phyloP scores from a whole-genome alignment of 92 coral and sea anemone genomes.

The Porites evermanni region DNA sequence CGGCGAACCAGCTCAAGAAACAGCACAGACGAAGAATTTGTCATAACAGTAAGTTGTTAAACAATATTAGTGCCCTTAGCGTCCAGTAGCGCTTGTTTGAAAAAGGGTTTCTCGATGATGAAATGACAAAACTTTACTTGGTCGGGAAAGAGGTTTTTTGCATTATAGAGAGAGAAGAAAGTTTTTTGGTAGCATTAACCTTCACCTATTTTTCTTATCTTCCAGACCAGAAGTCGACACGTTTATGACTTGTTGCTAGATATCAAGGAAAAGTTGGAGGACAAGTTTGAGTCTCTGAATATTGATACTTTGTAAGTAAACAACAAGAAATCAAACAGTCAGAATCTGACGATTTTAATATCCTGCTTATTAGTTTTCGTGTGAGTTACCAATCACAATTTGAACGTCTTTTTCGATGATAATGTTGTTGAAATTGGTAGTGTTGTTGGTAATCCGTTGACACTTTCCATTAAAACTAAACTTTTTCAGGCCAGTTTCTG shows the following conservation, averaged over 20 bases:
- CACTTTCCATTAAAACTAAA: too few relatives aligned
- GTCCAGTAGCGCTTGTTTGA: background rate
- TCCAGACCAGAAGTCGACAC: constrained; percentile 80
- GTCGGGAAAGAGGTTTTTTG: background rate
- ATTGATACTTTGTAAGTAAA: constrained; percentile 37
- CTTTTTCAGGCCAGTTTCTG: too few relatives aligned
- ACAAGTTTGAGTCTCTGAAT: constrained; percentile 42
- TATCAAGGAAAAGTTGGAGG: constrained; percentile 76
- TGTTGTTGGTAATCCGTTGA: too few relatives aligned
- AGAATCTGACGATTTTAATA: too few relatives aligned
- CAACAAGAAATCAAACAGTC: too few relatives aligned
- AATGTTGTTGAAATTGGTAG: too few relatives aligned
- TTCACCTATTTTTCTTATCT: background rate
- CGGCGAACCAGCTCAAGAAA: constrained; percentile 68
- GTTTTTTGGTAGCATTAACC: background rate
- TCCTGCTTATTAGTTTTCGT: too few relatives aligned
- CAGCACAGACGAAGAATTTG: constrained; percentile 53
- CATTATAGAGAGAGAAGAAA: background rate
- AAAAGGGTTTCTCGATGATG: background rate
- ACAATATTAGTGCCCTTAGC: background rate
- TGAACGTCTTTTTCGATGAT: too few relatives aligned
- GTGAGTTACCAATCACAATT: too few relatives aligned
- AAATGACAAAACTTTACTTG: background rate
- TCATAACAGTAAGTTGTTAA: constrained; percentile 63
- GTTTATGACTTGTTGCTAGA: constrained; percentile 77